Base-by-base conservation (phyloP, 2,888 invertebrate species). In the Pyrrhia umbra region DNA sequence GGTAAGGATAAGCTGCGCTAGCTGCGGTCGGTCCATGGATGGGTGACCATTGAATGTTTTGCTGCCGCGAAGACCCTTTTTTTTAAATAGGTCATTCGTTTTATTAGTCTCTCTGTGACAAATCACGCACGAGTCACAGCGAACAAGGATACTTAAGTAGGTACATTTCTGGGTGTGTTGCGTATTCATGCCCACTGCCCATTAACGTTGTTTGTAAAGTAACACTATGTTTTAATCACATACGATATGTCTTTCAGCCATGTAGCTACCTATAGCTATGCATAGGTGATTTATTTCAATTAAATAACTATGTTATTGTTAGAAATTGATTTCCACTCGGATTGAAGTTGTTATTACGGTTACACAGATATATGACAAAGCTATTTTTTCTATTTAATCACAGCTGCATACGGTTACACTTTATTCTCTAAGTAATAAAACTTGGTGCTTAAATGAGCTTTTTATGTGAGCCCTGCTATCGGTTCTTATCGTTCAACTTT, bases 191-290 rank as follows among this genome's bases (percentile, higher is more conserved):
- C 8, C 21, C 43, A 62, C 62, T 50, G 39, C 16, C 15, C 16
- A 40, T 42, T 42, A 20, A 13, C 42, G 13, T 42, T 42, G 30
- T 47, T 62, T 23, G 13, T 45, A 39, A 50, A 27, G 6, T 45
- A 43, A 25, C 37, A 45, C 10, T n/a, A 63, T 23, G 47, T 23
- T 16, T 61, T 61, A 40, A 47, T 47, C 47, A 61, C 47, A 30
- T 10, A 27, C 18, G 10, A 47, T 18, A 15, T 47, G 18, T 13
- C 20, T 18, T 13, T 20, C 13, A 21, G n/a, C 13, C 13, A 20
- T 21, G 13, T 6, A 21, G 6, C 13, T 43, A 13, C 3, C 13
- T n/a, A 43, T 23, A 23, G 23, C 2, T 23, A 23, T 23, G 2
- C 23, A 23, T 2, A 4, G 23, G 23, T 6, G 23, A 15, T 34